Evolutionary conservation across 30 jellyfish, hydroid and myxozoan genomes (phyloP).

Genomic region (Aurelia coerulea): DNA sequence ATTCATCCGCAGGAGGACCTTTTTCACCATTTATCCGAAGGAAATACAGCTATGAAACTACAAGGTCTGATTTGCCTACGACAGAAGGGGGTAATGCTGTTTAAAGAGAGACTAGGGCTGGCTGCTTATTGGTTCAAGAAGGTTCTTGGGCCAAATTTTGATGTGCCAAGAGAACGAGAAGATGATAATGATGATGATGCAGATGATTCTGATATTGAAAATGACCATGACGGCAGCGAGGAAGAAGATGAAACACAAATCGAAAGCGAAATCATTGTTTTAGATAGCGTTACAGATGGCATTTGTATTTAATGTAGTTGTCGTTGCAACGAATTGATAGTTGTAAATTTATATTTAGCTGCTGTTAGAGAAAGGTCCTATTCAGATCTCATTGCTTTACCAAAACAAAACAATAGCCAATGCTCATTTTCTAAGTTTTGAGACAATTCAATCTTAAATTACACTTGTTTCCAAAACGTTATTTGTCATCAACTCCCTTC

Average conservation of each 20-base stretch:
- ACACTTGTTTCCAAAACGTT: no score
- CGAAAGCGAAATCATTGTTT: background rate
- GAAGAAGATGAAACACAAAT: background rate
- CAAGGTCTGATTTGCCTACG: background rate
- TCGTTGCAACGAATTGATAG: background rate
- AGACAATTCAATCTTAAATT: no score
- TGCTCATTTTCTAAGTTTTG: no score
- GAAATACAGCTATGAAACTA: background rate
- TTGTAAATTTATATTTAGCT: no score
- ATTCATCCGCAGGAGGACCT: background rate
- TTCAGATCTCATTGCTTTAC: no score
- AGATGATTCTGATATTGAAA: background rate
- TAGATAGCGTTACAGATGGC: background rate
- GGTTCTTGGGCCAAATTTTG: background rate
- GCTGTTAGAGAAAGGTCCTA: no score
- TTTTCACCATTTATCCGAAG: background rate
- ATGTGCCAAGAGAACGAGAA: background rate
- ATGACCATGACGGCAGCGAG: background rate
- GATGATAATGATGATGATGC: background rate
- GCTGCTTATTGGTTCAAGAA: conserved; percentile 3
- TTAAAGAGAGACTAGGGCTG: background rate
- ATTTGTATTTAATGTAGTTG: no score
- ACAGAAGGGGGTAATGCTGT: background rate
- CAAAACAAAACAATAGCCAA: no score
- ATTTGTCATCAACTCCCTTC: background rate